A percentile compares a stretch with the other conserved stretches of the same genome.
phyloP scores from a whole-genome alignment of 1,140 invertebrate genomes.

The Penaeus chinensis region DNA sequence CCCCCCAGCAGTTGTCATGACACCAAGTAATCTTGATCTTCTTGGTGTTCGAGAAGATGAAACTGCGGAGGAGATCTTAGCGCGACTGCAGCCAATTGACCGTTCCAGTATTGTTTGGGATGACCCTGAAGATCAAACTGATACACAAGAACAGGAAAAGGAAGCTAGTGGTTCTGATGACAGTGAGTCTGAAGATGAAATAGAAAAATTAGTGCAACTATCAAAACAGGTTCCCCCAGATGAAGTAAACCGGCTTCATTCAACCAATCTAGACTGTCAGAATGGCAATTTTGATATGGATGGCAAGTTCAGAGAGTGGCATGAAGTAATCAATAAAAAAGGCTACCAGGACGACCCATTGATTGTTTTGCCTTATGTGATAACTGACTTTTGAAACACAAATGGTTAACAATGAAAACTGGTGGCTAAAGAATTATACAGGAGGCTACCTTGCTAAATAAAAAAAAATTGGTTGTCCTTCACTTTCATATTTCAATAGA shows the following conservation, averaged over 20 bases:
- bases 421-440: slow-evolving; percentile 29
- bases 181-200: slow-evolving; percentile 65
- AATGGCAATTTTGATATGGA: slow-evolving; percentile 75
- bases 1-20: slow-evolving; percentile 24
- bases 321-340: slow-evolving; percentile 79
- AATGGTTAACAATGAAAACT: slow-evolving; percentile 51
- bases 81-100: slow-evolving; percentile 76
- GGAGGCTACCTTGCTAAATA: slow-evolving; percentile 48
- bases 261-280: slow-evolving; percentile 71
- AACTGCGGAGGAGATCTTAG: slow-evolving; percentile 73
- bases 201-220: slow-evolving; percentile 59
- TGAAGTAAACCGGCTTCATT: slow-evolving; percentile 69
- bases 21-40: slow-evolving; percentile 65
- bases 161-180: slow-evolving; percentile 66
- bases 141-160: slow-evolving; percentile 66
- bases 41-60: slow-evolving; percentile 65
- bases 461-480: slow-evolving; percentile 47
- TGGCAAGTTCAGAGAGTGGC: slow-evolving; percentile 82
- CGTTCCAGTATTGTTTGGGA: slow-evolving; percentile 72
- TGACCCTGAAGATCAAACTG: slow-evolving; percentile 60
- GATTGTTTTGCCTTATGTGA: slow-evolving; percentile 91
- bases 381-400: slow-evolving; percentile 78
- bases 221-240: slow-evolving; percentile 66
- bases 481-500: slow-evolving; percentile 42
- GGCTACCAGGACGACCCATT: slow-evolving; percentile 80